These are phyloP conservation scores for Anarsia innoxiella DNA, from an alignment of 2,888 invertebrate species.

Conservation along the genomic window DNA sequence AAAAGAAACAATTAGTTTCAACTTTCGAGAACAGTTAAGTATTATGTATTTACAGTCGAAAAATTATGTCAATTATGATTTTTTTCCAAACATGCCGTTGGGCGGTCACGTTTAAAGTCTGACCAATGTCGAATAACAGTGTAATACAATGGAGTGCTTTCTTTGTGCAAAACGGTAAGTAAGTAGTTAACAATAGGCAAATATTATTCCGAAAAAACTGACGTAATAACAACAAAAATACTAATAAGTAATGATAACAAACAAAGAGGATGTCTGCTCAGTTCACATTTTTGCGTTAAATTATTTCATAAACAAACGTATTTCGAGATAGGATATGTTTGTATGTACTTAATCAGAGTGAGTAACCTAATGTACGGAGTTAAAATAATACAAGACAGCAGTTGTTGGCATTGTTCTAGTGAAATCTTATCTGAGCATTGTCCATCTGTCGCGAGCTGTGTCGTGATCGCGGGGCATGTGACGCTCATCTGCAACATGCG, in stretches of 20 bases:
- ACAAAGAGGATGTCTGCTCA: too few species aligned
- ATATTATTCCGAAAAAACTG: conserved; percentile 22
- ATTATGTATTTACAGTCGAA: conserved; percentile 8
- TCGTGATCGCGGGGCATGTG: conserved; percentile 23
- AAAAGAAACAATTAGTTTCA: conserved; percentile 21
- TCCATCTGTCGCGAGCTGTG: conserved; percentile 41
- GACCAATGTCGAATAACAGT: conserved; percentile 29
- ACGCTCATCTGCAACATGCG: conserved; percentile 21
- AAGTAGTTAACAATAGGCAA: conserved; percentile 31
- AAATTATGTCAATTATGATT: conserved; percentile 38
- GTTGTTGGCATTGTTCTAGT: conserved; percentile 44
- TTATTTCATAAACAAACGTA: too few species aligned
- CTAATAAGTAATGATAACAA: too few species aligned
- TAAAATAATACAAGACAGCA: conserved; percentile 6
- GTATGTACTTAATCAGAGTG: too few species aligned
- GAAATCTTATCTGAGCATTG: conserved; percentile 55
- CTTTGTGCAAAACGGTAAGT: conserved; percentile 30
- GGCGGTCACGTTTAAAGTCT: conserved; percentile 34
- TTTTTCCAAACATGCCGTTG: conserved; percentile 31
- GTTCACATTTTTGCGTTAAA: too few species aligned
- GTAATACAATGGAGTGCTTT: conserved; percentile 38
- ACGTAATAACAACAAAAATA: background rate
- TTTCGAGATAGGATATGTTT: too few species aligned
- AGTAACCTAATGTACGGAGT: too few species aligned
- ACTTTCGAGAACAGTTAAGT: conserved; percentile 9